phyloP scores from a whole-genome alignment of 30 jellyfish, hydroid and myxozoan genomes.

The Phacellophora camtschatica region DNA sequence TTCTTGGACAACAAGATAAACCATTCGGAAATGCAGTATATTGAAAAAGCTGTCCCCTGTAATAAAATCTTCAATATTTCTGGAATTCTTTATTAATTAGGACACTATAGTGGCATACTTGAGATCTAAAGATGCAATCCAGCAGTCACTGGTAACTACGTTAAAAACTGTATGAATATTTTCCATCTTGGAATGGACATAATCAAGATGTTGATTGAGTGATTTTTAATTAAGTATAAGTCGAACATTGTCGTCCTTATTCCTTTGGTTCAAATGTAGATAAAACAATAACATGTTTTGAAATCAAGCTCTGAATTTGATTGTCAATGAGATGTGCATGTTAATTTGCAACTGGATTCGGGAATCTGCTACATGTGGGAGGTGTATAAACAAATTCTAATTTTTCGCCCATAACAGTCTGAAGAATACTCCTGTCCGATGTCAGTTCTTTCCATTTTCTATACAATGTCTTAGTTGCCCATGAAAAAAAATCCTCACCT shows the following conservation, averaged over 20 bases:
- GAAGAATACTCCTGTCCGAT: constrained; percentile 34
- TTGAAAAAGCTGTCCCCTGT: not conserved
- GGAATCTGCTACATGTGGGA: constrained; percentile 1
- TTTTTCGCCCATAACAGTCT: constrained; percentile 33
- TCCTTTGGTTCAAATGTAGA: constrained; percentile 32
- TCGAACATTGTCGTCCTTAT: constrained; percentile 36
- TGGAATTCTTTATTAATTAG: constrained; percentile 19
- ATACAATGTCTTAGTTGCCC: constrained; percentile 29
- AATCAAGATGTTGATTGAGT: constrained; percentile 6
- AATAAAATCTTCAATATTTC: constrained; percentile 25
- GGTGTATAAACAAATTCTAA: constrained; percentile 4
- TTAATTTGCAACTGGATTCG: constrained; percentile 4
- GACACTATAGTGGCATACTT: constrained; percentile 61
- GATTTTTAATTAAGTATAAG: constrained; percentile 7
- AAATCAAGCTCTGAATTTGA: constrained; percentile 2
- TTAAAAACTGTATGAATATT: constrained; percentile 17
- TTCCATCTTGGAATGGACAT: constrained; percentile 48
- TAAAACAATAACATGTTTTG: constrained; percentile 22
- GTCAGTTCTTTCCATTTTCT: constrained; percentile 19
- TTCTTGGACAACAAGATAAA: constrained; percentile 7
- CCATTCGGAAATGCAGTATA: constrained; percentile 44
- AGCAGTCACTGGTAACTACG: constrained; percentile 31
- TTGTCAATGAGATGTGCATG: not conserved
- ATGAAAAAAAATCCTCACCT: constrained; percentile 4
- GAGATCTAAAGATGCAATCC: constrained; percentile 62